Evolutionary conservation across 1,140 invertebrate species (phyloP), one percentile per base, ranked within the genome.

Genomic region (Temnothorax curvispinosus): DNA sequence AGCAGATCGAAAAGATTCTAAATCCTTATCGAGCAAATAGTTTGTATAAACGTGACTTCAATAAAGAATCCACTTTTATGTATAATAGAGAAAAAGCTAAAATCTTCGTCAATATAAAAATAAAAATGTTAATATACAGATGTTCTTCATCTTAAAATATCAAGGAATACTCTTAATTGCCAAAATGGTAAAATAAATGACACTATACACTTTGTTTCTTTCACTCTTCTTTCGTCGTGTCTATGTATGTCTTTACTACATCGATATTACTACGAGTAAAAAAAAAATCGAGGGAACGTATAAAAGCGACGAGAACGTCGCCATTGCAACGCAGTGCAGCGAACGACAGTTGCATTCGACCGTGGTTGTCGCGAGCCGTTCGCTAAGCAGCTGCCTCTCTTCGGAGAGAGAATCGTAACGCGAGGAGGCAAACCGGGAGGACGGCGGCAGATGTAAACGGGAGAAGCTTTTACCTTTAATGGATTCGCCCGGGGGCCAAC

Each of bases 401-500:
- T 74, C 44, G 38, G 41, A n/a, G 67, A n/a, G 67, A 27, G 65
- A 74, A 84, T 74, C 54, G 80, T 74, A 84, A 74, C 69, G 86
- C 72, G 65, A 89, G 77, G 72, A 84, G 60, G 65, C 15, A 60
- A 58, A 54, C 72, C 76, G 76, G 50, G 85, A 58, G 69, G 38
- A 85, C 69, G 75, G 77, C 88, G 86, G 88, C 89, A 90, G 89
- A 90, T 90, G 89, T 90, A 90, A 90, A 90, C 89, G 89, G 85
- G 89, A 90, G 89, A 81, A 90, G 89, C 89, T 90, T 90, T 90
- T 90, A 90, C 88, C 89, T 90, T 90, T 90, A 90, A 90, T 90
- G 86, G 89, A 90, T 90, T 90, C 86, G 88, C 89, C 88, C 88
- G 74, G 74, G 86, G 76, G 88, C 88, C 78, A 81, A 80, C 89